Evolutionary conservation across 2,888 invertebrate genomes (phyloP).

Genomic region (Carpatolechia fugitivella): DNA sequence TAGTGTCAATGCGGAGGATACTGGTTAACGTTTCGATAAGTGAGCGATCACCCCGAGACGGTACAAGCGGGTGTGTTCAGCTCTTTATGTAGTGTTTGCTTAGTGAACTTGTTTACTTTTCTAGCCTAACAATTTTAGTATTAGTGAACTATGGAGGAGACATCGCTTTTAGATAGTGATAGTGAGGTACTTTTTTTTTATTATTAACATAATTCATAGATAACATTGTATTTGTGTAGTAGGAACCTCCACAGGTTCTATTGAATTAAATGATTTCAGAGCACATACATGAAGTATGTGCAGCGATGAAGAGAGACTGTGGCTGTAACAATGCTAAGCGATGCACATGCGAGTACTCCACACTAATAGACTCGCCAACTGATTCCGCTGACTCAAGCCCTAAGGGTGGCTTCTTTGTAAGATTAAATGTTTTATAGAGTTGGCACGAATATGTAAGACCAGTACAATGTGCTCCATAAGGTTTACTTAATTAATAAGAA

Average conservation of each 20-base stretch:
- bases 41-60: slow-evolving; percentile 32
- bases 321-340: slow-evolving; percentile 23
- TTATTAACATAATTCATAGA: background rate
- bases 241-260: background rate
- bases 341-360: slow-evolving; percentile 40
- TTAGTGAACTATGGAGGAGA: slow-evolving; percentile 48
- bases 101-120: background rate
- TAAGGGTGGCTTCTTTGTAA: background rate
- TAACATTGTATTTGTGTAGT: background rate
- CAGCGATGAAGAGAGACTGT: slow-evolving; percentile 73
- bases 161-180: slow-evolving; percentile 54
- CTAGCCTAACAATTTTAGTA: background rate
- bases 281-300: slow-evolving; percentile 58
- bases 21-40: slow-evolving; percentile 9
- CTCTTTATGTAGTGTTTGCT: slow-evolving; percentile 4
- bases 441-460: too few species aligned
- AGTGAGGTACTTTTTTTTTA: slow-evolving; percentile 43
- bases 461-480: too few species aligned
- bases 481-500: too few species aligned
- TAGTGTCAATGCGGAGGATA: slow-evolving; percentile 6
- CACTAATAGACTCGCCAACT: slow-evolving; percentile 58
- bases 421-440: background rate
- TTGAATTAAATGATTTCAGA: slow-evolving; percentile 2
- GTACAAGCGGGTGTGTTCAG: slow-evolving; percentile 23
- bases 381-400: slow-evolving; percentile 29